Evolutionary conservation across 2,888 invertebrate genomes (phyloP).

Genomic region (Beris morrisii): DNA sequence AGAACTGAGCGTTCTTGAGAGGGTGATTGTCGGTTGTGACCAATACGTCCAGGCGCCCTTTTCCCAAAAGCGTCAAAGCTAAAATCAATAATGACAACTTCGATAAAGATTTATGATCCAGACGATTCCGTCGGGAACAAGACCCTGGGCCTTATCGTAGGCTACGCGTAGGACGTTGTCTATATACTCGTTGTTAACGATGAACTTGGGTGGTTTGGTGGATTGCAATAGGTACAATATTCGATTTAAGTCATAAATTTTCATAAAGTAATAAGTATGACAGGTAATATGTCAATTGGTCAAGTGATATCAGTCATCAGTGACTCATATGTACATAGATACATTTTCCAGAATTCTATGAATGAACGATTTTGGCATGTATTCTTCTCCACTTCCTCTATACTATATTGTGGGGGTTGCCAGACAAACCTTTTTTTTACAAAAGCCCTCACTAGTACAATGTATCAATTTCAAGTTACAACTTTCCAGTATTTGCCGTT

Average conservation of each 20-base stretch:
- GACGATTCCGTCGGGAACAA: slow-evolving; percentile 35
- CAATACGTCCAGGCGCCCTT: slow-evolving; percentile 34
- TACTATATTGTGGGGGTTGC: too few species aligned
- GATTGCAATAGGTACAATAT: background rate
- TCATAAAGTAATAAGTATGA: slow-evolving; percentile 28
- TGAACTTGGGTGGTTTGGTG: too few species aligned
- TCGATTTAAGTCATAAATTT: slow-evolving; percentile 20
- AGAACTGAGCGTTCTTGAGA: background rate
- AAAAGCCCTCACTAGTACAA: too few species aligned
- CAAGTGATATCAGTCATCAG: slow-evolving; percentile 8
- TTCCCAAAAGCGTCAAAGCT: slow-evolving; percentile 42
- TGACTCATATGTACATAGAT: too few species aligned
- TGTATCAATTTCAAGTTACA: too few species aligned
- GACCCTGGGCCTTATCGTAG: background rate
- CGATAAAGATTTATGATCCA: slow-evolving; percentile 54
- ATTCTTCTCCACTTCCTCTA: too few species aligned
- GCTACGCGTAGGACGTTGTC: background rate
- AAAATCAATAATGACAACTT: slow-evolving; percentile 56
- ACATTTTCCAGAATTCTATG: too few species aligned
- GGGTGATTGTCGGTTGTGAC: slow-evolving; percentile 19
- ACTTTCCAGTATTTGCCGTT: too few species aligned
- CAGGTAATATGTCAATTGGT: slow-evolving; percentile 37
- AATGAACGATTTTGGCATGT: too few species aligned
- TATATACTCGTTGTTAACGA: too few species aligned
- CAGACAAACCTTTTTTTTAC: too few species aligned